Percentiles rank a stretch among this genome's conserved stretches.
Conservation (phyloP, 2,888 invertebrate genomes). For the Drosophila atroscutellata region DNA sequence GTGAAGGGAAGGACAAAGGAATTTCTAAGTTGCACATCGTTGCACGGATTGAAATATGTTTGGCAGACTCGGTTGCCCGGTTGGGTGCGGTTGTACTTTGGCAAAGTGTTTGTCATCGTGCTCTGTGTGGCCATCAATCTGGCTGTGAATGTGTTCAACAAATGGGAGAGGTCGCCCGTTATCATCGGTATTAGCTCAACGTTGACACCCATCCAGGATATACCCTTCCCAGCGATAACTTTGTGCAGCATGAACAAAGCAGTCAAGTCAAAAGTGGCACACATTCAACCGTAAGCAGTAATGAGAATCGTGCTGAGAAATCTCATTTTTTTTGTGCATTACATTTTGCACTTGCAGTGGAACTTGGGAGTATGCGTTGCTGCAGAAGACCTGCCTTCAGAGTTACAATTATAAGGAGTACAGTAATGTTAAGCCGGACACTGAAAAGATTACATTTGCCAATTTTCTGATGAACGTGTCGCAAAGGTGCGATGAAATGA, state of each 20-base stretch:
- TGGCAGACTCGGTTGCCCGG: slow-evolving; percentile 83
- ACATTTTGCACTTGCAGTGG: slow-evolving; percentile 66
- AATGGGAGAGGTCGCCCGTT: slow-evolving; percentile 90
- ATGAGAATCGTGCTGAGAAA: not conserved
- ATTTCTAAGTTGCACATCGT: slow-evolving; percentile 88
- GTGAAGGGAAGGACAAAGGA: slow-evolving; percentile 85
- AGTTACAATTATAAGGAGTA: slow-evolving; percentile 59
- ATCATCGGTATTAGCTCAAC: slow-evolving; percentile 91
- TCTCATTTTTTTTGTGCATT: not conserved
- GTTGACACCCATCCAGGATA: slow-evolving; percentile 87
- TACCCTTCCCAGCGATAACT: slow-evolving; percentile 94
- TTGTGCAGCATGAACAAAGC: slow-evolving; percentile 94
- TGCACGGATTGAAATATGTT: slow-evolving; percentile 91
- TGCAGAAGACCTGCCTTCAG: slow-evolving; percentile 71
- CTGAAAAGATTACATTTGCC: slow-evolving; percentile 54
- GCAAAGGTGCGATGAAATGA: slow-evolving; percentile 90
- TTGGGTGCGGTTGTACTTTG: slow-evolving; percentile 87
- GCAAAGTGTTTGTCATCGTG: slow-evolving; percentile 88
- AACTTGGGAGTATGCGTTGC: slow-evolving; percentile 86
- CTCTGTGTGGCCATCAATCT: slow-evolving; percentile 86
- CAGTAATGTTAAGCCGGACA: slow-evolving; percentile 30
- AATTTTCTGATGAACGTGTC: slow-evolving; percentile 84
- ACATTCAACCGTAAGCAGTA: slow-evolving; percentile 57
- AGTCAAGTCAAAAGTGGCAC: slow-evolving; percentile 85
- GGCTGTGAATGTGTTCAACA: slow-evolving; percentile 88